These are phyloP conservation scores for Trematomus loennbergii DNA, from an alignment of 2,113 vertebrate genomes.

Conservation along the genomic window DNA sequence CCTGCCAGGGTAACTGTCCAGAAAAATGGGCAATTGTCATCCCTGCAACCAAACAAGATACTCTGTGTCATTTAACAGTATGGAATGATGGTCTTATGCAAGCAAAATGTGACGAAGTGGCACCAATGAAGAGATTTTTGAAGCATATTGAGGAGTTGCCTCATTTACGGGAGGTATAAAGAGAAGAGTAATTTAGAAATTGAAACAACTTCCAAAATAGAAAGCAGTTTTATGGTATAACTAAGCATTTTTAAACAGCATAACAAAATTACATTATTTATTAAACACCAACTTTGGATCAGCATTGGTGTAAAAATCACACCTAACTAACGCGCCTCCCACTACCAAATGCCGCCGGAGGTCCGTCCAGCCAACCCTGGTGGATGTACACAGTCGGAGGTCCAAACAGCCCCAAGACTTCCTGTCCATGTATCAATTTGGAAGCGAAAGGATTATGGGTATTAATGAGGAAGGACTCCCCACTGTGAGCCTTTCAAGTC, in stretches of 20 bases:
- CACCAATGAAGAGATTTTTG: neutral
- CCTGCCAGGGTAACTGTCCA: neutral
- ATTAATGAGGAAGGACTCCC: slow-evolving; percentile 31
- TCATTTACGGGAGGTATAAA: neutral
- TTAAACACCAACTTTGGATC: too few relatives aligned
- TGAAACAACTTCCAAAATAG: neutral
- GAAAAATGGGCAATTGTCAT: slow-evolving; percentile 5
- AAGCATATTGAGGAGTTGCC: neutral
- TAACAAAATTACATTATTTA: neutral
- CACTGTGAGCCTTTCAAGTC: slow-evolving; percentile 37
- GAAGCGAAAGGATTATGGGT: slow-evolving; percentile 26
- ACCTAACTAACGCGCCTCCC: neutral
- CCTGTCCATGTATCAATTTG: slow-evolving; percentile 18
- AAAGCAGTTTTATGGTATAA: neutral
- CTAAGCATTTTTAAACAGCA: neutral
- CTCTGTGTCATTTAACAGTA: neutral
- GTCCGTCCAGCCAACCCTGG: neutral
- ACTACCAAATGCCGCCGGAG: neutral
- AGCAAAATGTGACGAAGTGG: neutral
- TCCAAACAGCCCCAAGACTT: slow-evolving; percentile 27
- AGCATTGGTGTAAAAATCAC: neutral
- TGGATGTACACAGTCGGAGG: slow-evolving; percentile 9
- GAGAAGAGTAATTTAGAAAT: neutral
- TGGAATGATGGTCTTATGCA: neutral
- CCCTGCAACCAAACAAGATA: neutral